Conservation (phyloP, 2,888 invertebrate species). For the Cyclophora punctaria region DNA sequence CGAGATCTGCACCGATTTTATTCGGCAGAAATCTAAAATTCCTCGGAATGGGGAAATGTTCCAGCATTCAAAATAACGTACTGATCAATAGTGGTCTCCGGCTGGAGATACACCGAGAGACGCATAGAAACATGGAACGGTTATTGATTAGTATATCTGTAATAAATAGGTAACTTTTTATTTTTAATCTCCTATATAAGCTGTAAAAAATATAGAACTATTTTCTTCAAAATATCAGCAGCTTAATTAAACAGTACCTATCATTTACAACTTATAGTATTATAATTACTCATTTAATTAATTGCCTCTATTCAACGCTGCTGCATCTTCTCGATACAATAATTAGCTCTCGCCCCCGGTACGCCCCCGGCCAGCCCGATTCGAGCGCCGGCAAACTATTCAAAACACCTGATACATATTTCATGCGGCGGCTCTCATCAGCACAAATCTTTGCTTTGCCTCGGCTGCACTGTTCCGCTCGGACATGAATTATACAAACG, state of each 20-base stretch:
- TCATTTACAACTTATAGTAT: too few species aligned
- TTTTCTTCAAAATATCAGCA: too few species aligned
- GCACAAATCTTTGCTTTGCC: slow-evolving; percentile 22
- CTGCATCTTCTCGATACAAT: background rate
- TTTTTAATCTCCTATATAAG: too few species aligned
- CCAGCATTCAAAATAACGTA: slow-evolving; percentile 20
- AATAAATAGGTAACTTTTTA: too few species aligned
- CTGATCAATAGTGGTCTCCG: slow-evolving; percentile 16
- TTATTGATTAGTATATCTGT: too few species aligned
- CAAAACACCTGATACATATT: slow-evolving; percentile 54
- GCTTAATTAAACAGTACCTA: too few species aligned
- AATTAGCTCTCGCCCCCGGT: slow-evolving; percentile 1
- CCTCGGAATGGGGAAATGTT: too few species aligned
- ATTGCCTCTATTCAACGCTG: background rate
- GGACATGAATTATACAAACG: too few species aligned
- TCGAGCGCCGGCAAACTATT: slow-evolving; percentile 28
- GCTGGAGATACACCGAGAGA: background rate
- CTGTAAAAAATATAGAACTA: too few species aligned
- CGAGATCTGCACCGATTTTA: background rate
- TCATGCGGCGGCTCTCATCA: slow-evolving; percentile 32
- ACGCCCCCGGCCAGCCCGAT: background rate
- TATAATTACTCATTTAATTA: too few species aligned
- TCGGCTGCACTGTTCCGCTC: background rate
- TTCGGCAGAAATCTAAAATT: too few species aligned
- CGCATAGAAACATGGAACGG: too few species aligned